Base-by-base conservation (phyloP, 2,113 vertebrate genomes). In the Nyctibius bracteatus region DNA sequence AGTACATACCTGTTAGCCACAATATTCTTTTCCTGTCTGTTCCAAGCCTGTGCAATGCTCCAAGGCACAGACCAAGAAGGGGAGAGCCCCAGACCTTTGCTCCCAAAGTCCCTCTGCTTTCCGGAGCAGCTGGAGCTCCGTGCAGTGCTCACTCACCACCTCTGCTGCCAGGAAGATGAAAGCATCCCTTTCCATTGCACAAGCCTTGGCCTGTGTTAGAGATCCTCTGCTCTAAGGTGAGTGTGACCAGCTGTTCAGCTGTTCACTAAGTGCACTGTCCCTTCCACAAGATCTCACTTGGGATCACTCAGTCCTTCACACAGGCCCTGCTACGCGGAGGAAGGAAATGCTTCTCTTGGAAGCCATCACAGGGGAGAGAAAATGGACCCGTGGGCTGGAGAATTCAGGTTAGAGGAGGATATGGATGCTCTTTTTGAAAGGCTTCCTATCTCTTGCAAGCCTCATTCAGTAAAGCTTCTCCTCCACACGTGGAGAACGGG, bases 111-210 rank as follows among this genome's bases (percentile, higher is more conserved):
- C 8, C 12, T 7, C 73, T 4, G 17, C 30, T 21, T 58, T 23
- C 62, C 1, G 0, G 25, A 66, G 57, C 23, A 5, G 21, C 16
- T 12, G 4, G 20, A 82, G 47, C 62, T 71, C 30, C 8, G 5
- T 14, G 7, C 9, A 14, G 23, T 4, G 14, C 25, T 23, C 5
- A 8, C 55, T 28, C 54, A 8, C 63, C 24, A 8, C 28, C 46
- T 39, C 35, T 10, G 8, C 23, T 28, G 37, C 44, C 23, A 37
- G 24, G 25, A 5, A 62, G 21, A 10, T 1, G 14, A 68, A 39
- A 43, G 20, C 16, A 31, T 22, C n/a, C 43, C 46, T 8, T n/a
- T 2, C 52, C 23, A 3, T 4, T 6, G 21, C 7, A 19, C 25
- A 12, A 43, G 47, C 52, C 65, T 5, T 4, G 12, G 22, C 10